Evolutionary conservation across 2,888 invertebrate genomes (phyloP), one percentile per base, ranked within the genome.

Genomic region (Nasonia oneida): DNA sequence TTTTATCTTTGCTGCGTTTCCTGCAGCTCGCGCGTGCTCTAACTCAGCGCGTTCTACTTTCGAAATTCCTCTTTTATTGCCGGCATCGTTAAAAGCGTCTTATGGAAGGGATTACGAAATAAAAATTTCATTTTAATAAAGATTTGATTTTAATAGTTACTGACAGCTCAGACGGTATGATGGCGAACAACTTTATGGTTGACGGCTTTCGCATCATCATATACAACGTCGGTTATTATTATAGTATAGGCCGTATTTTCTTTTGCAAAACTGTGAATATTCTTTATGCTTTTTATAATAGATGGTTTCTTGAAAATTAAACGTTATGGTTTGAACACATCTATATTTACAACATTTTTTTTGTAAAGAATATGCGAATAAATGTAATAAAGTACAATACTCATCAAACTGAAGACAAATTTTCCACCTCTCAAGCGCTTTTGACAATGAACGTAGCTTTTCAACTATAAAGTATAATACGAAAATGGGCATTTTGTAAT

Each of bases 21-120:
- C 81, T 67, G 67, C n/a, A 61, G 57, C n/a, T 61, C n/a, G 57
- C 57, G 57, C 57, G 57, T 23, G 57, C n/a, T 61, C 57, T 61
- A 61, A 61, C 57, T 61, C 57, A 10, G n/a, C 18, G 67, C 82
- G 82, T 29, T 42, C 76, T 74, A 81, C 81, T 81, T 81, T 74
- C 61, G 74, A 81, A 81, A 81, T 81, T 74, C 74, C 81, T 81
- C 81, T 81, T 81, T 81, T 81, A 81, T 74, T 74, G 74, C 61
- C 74, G 47, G 33, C 67, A 73, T 81, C 81, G 81, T 81, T 81
- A 81, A 81, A 74, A 61, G 42, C 74, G 64, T 64, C 74, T 81
- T 74, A 61, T 74, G 74, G 47, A 8, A 73, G 3, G 74, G 74
- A 81, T 81, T 81, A 61, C 15, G 47, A 81, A 81, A 74, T 81